Percentiles rank a stretch among this genome's conserved stretches.
phyloP scores from a whole-genome alignment of 2,888 invertebrate species.

The Ophioninae sp. region DNA sequence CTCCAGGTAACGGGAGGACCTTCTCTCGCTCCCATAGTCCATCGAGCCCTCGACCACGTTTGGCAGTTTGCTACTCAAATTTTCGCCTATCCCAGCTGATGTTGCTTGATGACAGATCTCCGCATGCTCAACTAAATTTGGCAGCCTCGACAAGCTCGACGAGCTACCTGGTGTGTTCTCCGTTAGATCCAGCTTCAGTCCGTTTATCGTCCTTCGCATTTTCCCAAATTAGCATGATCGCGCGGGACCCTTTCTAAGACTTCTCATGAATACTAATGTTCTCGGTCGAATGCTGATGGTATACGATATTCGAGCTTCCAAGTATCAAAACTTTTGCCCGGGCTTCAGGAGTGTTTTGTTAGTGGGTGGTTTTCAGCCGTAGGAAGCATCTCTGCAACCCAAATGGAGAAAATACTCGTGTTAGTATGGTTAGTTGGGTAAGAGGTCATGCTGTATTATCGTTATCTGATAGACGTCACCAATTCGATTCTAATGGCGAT shows the following conservation, averaged over 20 bases:
- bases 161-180: constrained; percentile 80
- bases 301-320: not conserved
- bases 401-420: constrained; percentile 57
- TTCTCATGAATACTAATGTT: constrained; percentile 5
- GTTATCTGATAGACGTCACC: not conserved
- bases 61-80: constrained; percentile 80
- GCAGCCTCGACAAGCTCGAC: constrained; percentile 72
- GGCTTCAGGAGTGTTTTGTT: constrained; percentile 18
- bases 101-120: constrained; percentile 71
- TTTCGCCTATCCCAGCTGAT: constrained; percentile 72
- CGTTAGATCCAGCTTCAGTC: constrained; percentile 79
- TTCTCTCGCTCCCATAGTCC: constrained; percentile 81
- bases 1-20: constrained; percentile 80
- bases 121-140: constrained; percentile 80
- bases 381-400: constrained; percentile 57
- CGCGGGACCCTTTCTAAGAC: constrained; percentile 29
- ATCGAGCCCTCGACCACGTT: constrained; percentile 81
- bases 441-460: constrained; percentile 9
- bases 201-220: constrained; percentile 79
- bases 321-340: not conserved
- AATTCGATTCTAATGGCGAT: not conserved
- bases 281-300: constrained; percentile 10
- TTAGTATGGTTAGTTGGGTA: constrained; percentile 63
- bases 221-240: constrained; percentile 79
- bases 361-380: constrained; percentile 43